phyloP scores from a whole-genome alignment of 2,113 vertebrate species.

The Aptenodytes forsteri region DNA sequence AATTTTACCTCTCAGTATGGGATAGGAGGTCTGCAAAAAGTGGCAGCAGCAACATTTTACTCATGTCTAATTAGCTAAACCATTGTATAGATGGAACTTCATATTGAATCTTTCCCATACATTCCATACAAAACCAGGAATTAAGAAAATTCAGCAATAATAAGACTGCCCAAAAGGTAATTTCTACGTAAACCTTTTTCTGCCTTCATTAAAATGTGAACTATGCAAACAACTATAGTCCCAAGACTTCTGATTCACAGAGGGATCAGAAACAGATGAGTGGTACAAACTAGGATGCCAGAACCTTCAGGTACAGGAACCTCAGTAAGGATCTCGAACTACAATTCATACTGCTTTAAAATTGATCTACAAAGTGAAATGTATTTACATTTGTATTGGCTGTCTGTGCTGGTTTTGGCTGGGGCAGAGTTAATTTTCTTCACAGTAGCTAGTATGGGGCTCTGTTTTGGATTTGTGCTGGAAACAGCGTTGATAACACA shows the following conservation, averaged over 20 bases:
- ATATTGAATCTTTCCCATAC: background rate
- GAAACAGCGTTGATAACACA: background rate
- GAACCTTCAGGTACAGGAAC: background rate
- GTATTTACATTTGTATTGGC: background rate
- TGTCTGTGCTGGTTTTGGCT: background rate
- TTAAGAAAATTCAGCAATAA: background rate
- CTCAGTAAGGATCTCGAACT: background rate
- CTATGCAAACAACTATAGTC: background rate
- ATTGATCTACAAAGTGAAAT: background rate
- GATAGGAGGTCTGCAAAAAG: background rate
- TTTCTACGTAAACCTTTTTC: background rate
- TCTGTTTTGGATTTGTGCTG: background rate
- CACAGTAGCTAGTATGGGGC: rapidly evolving
- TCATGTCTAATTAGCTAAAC: background rate
- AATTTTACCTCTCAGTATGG: background rate
- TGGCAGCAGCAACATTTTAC: background rate
- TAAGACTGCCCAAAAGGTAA: background rate
- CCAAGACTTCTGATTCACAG: background rate
- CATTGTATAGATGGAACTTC: background rate
- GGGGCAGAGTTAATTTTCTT: background rate
- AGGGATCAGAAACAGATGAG: background rate
- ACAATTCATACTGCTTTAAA: background rate
- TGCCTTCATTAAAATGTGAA: background rate
- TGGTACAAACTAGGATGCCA: background rate
- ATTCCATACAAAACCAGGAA: background rate